phyloP scores from a whole-genome alignment of 2,888 invertebrate genomes.

The Halictus quadricinctus region DNA sequence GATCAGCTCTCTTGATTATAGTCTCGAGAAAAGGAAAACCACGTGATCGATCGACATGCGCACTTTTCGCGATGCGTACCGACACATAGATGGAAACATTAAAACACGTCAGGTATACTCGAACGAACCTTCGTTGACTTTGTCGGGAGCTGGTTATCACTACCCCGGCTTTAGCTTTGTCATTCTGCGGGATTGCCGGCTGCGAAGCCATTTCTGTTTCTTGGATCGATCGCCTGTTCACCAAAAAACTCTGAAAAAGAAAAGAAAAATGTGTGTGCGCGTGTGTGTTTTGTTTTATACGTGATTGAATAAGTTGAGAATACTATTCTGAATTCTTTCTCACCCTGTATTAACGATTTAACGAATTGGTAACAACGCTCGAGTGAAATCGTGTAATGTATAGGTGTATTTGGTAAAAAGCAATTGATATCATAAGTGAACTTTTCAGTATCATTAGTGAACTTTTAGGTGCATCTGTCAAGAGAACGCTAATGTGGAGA shows the following conservation, averaged over 20 bases:
- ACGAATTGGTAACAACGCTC: too few relatives aligned
- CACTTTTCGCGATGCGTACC: conserved; percentile 36
- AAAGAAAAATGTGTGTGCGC: not conserved
- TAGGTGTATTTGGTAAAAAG: too few relatives aligned
- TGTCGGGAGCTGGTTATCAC: conserved; percentile 95
- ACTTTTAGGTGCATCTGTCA: not conserved
- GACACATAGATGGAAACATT: conserved; percentile 45
- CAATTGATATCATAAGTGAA: too few relatives aligned
- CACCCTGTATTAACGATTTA: too few relatives aligned
- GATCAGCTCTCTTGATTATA: not conserved
- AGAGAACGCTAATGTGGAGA: not conserved
- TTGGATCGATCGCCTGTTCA: conserved; percentile 82
- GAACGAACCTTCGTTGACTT: conserved; percentile 90
- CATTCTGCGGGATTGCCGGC: conserved; percentile 73
- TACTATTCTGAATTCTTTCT: too few relatives aligned
- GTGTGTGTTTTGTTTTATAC: not conserved
- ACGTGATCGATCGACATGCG: conserved; percentile 44
- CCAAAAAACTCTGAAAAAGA: conserved; percentile 82
- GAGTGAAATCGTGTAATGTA: too few relatives aligned
- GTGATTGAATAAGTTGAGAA: not conserved
- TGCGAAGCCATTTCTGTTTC: conserved; percentile 77
- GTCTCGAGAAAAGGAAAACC: conserved; percentile 24
- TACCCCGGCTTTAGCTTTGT: conserved; percentile 89
- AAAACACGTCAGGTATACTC: conserved; percentile 50
- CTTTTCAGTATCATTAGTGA: not conserved